These are phyloP conservation scores for Mesorhabditis sp. DNA, from an alignment of 2,888 invertebrate species.

Conservation along the genomic window DNA sequence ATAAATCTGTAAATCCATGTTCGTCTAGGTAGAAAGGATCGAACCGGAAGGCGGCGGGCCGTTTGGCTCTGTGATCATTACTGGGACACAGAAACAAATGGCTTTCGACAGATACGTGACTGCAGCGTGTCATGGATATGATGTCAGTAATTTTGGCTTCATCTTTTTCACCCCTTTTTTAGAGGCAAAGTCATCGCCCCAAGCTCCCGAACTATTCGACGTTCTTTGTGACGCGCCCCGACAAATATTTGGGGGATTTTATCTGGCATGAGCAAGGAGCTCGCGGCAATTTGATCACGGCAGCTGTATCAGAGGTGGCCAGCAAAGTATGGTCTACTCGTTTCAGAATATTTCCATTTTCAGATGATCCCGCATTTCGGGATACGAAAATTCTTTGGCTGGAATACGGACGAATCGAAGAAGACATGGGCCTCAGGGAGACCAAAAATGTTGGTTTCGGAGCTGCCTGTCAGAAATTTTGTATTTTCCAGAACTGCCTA, in stretches of 20 bases:
- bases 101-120: constrained; percentile 41
- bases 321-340: constrained; percentile 8
- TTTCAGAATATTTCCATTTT: constrained; percentile 8
- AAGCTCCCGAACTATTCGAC: constrained; percentile 38
- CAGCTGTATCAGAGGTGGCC: constrained; percentile 23
- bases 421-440: constrained; percentile 23
- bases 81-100: constrained; percentile 31
- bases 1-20: too few species aligned
- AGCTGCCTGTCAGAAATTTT: constrained; percentile 10
- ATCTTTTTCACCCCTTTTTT: constrained; percentile 9
- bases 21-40: background rate
- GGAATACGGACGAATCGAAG: constrained; percentile 36
- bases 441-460: constrained; percentile 7
- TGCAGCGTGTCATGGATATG: constrained; percentile 9
- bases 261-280: constrained; percentile 38
- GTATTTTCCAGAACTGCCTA: constrained; percentile 22
- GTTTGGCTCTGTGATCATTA: constrained; percentile 28
- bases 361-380: constrained; percentile 47
- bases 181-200: constrained; percentile 32
- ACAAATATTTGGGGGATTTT: constrained; percentile 37
- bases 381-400: constrained; percentile 48
- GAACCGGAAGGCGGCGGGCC: constrained; percentile 2
- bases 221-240: constrained; percentile 32
- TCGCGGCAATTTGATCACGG: constrained; percentile 20
- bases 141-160: background rate